Base-by-base conservation (phyloP, 2,797 vertebrate species). In the Pseudocheirus occidentalis region DNA sequence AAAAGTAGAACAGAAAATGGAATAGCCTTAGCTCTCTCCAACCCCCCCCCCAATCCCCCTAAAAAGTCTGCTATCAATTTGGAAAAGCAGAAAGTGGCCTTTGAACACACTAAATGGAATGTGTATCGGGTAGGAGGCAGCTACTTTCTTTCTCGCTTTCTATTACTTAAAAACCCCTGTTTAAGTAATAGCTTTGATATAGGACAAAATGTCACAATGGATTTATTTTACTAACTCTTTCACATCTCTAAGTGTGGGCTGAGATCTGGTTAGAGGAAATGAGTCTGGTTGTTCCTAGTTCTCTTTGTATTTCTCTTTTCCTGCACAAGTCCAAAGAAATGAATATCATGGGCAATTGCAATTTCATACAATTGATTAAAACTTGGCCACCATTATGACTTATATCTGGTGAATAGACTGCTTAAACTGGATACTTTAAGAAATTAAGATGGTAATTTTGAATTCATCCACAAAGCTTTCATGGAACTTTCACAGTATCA, bases 231-330 rank as follows among this genome's bases (percentile, higher is more conserved):
- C 94, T 90, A 34, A 94, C 66, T 89, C 96, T 95, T 96, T 97
- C 93, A 90, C 95, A 91, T 92, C 55, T 57, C 90, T 92, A 94
- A 53, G 95, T 92, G 58, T 93, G 59, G 92, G 95, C 90, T 40
- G 93, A 97, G 95, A 97, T 96, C 94, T 95, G 92, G 96, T 97
- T 94, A 94, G 94, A 93, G 97, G 95, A 93, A 92, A 93, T 54
- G 56, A 97, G 94, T 94, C 21, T 91, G 66, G 9, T 9, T 40
- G 55, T 97, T 97, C 94, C 94, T 95, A 91, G 92, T 96, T 96
- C 87, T 81, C 91, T 97, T 95, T 96, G 96, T 93, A 96, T 97
- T 96, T 93, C 94, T 97, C 58, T 93, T 57, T 91, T 93, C 90
- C 90, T 27, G 92, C 94, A 93, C 90, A 66, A 95, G 90, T 94